These are phyloP conservation scores for Trichosurus vulpecula DNA, from an alignment of 2,797 vertebrate genomes.

Conservation along the genomic window DNA sequence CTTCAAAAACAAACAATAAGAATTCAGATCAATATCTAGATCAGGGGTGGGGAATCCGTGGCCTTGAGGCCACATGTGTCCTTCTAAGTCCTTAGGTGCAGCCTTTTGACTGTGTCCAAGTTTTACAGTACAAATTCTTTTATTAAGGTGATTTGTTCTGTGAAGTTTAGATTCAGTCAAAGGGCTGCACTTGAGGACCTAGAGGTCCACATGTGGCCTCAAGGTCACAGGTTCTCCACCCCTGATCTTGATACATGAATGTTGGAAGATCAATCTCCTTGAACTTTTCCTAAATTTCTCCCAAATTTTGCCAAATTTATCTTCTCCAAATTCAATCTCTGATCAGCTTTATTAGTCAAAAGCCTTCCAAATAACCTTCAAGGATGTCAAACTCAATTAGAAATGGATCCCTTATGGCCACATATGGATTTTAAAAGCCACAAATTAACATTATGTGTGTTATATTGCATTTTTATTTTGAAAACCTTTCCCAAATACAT, in stretches of 20 bases:
- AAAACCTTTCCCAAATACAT: neutral
- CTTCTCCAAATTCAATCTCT: neutral
- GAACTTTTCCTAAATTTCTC: neutral
- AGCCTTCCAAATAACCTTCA: neutral
- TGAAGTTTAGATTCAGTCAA: no score
- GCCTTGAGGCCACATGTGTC: no score
- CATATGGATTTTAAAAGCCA: neutral
- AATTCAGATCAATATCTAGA: neutral
- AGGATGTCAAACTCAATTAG: neutral
- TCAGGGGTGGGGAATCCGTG: no score
- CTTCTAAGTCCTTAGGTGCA: no score
- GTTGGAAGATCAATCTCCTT: neutral
- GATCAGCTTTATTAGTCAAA: neutral
- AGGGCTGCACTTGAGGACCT: no score
- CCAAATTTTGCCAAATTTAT: neutral
- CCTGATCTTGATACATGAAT: neutral
- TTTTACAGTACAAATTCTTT: no score
- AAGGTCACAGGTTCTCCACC: no score
- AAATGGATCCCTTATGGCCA: neutral
- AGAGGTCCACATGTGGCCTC: no score
- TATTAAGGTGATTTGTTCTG: no score
- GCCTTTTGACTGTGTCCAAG: no score
- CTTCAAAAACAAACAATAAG: neutral
- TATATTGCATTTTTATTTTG: neutral
- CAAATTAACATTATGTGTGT: neutral